phyloP scores from a whole-genome alignment of 2,797 vertebrate species.

The Poecile montanus region DNA sequence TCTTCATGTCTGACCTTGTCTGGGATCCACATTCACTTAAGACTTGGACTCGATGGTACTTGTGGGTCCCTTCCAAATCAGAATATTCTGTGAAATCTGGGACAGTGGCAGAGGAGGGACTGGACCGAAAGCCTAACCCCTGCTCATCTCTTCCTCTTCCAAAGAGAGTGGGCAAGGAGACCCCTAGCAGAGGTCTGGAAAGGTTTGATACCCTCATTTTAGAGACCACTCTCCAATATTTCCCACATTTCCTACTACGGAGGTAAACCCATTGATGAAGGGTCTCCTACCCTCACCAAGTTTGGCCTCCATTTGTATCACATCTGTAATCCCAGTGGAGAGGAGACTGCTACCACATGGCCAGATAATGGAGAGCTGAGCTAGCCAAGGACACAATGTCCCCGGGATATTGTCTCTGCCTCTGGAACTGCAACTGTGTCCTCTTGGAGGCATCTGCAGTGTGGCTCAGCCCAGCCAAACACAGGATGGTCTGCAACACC shows the following conservation, averaged over 20 bases:
- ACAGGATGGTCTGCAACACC: not conserved
- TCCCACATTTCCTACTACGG: not conserved
- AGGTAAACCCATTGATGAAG: not conserved
- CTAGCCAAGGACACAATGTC: not conserved
- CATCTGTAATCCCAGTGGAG: not conserved
- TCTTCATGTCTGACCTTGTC: not conserved
- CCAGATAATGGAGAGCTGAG: not conserved
- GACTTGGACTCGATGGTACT: not conserved
- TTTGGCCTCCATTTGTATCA: not conserved
- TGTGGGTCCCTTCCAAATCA: not conserved
- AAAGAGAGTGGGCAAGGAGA: not conserved
- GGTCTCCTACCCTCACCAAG: not conserved
- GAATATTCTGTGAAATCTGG: not conserved
- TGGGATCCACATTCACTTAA: not conserved
- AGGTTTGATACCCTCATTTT: not conserved
- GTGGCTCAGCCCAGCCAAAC: not conserved
- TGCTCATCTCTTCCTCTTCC: not conserved
- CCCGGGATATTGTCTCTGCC: not conserved
- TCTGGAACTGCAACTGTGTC: not conserved
- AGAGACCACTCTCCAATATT: not conserved
- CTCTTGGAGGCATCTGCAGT: not conserved
- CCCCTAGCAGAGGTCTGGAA: not conserved
- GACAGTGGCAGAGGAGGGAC: not conserved
- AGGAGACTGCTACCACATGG: not conserved
- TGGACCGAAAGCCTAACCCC: not conserved